phyloP scores from a whole-genome alignment of 2,113 vertebrate genomes.

The Psammodynastes pulverulentus region DNA sequence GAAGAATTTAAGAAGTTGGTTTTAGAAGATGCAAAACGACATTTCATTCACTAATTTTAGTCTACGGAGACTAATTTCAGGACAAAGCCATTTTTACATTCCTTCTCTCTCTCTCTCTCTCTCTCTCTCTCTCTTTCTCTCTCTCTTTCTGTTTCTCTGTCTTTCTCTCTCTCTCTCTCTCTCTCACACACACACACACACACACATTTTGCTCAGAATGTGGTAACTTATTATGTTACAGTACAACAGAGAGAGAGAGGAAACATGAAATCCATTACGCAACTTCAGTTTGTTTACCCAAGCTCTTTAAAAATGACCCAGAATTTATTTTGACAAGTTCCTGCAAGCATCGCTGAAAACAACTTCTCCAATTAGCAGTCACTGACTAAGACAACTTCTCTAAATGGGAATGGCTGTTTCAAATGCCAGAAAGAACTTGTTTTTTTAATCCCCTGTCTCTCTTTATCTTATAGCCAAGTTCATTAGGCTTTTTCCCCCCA shows the following conservation, averaged over 20 bases:
- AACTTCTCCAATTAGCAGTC: not conserved
- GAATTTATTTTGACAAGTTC: not conserved
- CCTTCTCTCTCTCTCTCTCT: too few species aligned
- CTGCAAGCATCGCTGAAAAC: not conserved
- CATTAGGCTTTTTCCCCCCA: too few species aligned
- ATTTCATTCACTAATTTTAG: not conserved
- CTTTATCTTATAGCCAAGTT: not conserved
- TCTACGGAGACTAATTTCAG: not conserved
- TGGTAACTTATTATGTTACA: not conserved
- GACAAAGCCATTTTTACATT: not conserved
- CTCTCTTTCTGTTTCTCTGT: too few species aligned
- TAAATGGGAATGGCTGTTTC: not conserved
- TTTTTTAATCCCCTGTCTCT: not conserved
- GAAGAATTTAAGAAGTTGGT: not conserved
- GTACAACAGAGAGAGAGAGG: not conserved
- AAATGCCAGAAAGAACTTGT: not conserved
- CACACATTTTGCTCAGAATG: not conserved
- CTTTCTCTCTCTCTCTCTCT: not conserved
- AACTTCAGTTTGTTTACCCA: not conserved
- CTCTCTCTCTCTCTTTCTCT: too few species aligned
- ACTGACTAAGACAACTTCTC: not conserved
- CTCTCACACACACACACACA: too few species aligned
- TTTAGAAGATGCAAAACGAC: not conserved
- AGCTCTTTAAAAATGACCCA: not conserved
- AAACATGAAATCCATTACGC: not conserved